Evolutionary conservation across 2,797 vertebrate species (phyloP), one percentile per base, ranked within the genome.

Genomic region (Pogonophryne albipinna): DNA sequence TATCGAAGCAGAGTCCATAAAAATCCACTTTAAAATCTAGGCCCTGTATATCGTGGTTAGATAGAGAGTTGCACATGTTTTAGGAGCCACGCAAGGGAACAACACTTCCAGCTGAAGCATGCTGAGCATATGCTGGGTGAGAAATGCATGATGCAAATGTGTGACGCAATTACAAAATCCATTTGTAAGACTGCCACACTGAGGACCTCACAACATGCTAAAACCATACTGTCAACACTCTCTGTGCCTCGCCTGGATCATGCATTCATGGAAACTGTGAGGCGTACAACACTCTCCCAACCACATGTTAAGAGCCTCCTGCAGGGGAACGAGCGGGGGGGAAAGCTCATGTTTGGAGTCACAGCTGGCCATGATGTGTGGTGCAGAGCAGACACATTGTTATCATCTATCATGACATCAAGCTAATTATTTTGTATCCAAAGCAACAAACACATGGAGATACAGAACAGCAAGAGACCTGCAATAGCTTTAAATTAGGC

Each of bases 181-280:
- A 44, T 34, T 49, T 38, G 4, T 14, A 6, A 56, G 66, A 4
- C 19, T 16, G 7, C 68, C 51, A 44, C 20, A 45, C 49, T 5
- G 10, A 46, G 51, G 60, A 81, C 77, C 62, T 66, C 75, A 64
- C 73, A 71, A 38, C 55, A 51, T 5, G 72, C 66, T 20, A 57
- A 79, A 27, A 27, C 27, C 71, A 53, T 13, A 14, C 59, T 23
- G 61, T 47, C 13, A 10, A 3, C 20, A 31, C 44, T 42, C 41
- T 12, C 31, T 31, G 41, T 9, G 59, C 0, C 34, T 69, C 44
- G 69, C 49, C 59, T 45, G 71, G 66, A 62, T 75, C 49, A 15
- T 69, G 80, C 41, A 62, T 50, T 79, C 49, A 58, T 76, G 82
- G 87, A 86, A 88, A 86, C 58, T 82, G 75, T 74, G 79, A 87